Evolutionary conservation across 2,113 vertebrate genomes (phyloP).

Genomic region (Trematomus loennbergii): DNA sequence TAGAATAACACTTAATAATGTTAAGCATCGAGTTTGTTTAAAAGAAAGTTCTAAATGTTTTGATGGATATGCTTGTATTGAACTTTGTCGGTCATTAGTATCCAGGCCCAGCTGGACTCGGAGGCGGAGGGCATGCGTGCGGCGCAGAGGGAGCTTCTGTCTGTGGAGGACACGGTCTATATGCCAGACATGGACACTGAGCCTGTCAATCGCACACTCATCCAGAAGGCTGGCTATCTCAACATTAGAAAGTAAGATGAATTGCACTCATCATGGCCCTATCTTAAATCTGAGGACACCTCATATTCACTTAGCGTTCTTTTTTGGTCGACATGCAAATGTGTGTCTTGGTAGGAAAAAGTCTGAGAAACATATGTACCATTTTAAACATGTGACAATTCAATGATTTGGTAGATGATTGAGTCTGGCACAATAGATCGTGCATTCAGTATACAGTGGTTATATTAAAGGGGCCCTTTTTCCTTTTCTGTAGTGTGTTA

Average conservation of each 20-base stretch:
- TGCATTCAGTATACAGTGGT: neutral
- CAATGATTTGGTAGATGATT: neutral
- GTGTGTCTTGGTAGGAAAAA: too few relatives aligned
- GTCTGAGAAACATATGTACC: too few relatives aligned
- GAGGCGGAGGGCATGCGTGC: constrained; percentile 93
- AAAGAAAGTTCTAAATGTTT: neutral
- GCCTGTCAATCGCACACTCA: constrained; percentile 91
- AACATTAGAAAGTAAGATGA: constrained; percentile 94
- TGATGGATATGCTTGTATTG: neutral
- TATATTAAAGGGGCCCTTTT: neutral
- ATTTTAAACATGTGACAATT: too few relatives aligned
- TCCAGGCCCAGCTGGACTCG: constrained; percentile 91
- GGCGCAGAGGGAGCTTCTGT: constrained; percentile 91
- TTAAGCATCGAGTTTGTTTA: neutral
- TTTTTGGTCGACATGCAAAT: neutral
- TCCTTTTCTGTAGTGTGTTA: too few relatives aligned
- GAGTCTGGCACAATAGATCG: neutral
- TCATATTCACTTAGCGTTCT: constrained; percentile 5
- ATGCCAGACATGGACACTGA: constrained; percentile 90
- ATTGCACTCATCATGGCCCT: constrained; percentile 30
- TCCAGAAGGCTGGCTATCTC: constrained; percentile 98
- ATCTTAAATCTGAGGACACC: constrained; percentile 18
- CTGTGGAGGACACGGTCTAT: constrained; percentile 90
- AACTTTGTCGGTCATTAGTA: constrained; percentile 75
- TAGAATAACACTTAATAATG: neutral